phyloP scores from a whole-genome alignment of 37 sponge, comb jelly and placozoan genomes.

The Spongilla lacustris region DNA sequence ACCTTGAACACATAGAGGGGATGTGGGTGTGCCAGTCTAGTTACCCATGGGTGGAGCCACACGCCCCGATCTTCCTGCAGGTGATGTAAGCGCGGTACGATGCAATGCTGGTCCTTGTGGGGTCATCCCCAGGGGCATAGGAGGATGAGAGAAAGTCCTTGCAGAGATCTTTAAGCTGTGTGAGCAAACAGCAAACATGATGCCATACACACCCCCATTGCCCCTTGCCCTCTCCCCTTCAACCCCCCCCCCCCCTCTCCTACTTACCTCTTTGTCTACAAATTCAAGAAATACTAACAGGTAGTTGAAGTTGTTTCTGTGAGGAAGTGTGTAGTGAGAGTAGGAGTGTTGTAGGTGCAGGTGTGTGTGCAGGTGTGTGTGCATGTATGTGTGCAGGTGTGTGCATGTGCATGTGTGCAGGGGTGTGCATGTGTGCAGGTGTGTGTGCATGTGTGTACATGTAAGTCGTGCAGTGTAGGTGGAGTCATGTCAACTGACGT shows the following conservation, averaged over 20 bases:
- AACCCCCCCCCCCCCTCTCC: neutral
- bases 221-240: neutral
- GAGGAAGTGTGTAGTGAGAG: too few relatives aligned
- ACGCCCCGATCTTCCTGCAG: neutral
- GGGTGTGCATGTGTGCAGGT: neutral
- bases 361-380: neutral
- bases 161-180: neutral
- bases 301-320: neutral
- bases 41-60: neutral
- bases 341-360: neutral
- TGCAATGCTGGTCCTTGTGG: neutral
- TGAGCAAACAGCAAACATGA: neutral
- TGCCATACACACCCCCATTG: too few relatives aligned
- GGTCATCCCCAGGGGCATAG: neutral
- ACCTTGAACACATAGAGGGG: neutral
- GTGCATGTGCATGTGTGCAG: too few relatives aligned
- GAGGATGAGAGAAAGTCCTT: neutral
- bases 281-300: neutral
- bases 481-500: neutral
- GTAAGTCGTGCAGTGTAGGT: neutral
- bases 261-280: neutral
- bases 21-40: neutral
- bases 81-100: neutral
- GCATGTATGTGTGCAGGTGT: neutral
- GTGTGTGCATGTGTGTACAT: neutral